Base-by-base conservation (phyloP, 2,113 vertebrate species). In the Cairina moschata region DNA sequence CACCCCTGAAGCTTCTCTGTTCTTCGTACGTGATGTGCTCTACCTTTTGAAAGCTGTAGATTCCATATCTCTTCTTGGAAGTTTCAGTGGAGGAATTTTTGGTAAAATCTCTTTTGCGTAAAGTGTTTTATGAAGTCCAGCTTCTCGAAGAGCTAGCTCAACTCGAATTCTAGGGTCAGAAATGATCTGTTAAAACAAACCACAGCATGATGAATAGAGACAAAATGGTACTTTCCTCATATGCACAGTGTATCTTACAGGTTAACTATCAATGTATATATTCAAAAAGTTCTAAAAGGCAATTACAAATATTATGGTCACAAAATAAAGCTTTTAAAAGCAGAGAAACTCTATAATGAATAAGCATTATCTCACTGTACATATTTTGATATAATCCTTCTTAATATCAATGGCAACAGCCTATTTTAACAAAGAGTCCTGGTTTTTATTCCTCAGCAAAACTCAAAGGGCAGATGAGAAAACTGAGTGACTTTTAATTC, bases 121-220 rank as follows among this genome's bases (percentile, higher is more conserved):
- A 48, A 62, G 96, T 18, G 98, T 98, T 83, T 98, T 97, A 67
- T 99, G 99, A 95, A 99, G 98, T 73, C 99, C 99, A 38, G 98
- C 99, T 86, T 98, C 98, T 67, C 99, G 98, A 44, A 99, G 98
- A 9, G 99, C 99, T 59, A 98, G 97, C 91, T 99, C 99, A 1
- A 99, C 96, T 69, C 98, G 98, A 65, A 99, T 95, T 91, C 99
- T 98, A 21, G 98, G 98, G 91, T 99, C 99, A 90, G 99, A 98
- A 93, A 98, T 96, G 79, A 99, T 98, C 99, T 99, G 98, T 82
- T 93, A 90, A 91, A 96, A 97, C 18, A 97, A 97, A 97, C n/a
- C 50, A 93, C 28, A 91, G 75, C 75, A 58, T 5, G 16, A 71
- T 66, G 56, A 94, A 38, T 1, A 83, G 56, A 62, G 95, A 75